Evolutionary conservation across 2,888 invertebrate genomes (phyloP).

Genomic region (Seira sanloemensis): DNA sequence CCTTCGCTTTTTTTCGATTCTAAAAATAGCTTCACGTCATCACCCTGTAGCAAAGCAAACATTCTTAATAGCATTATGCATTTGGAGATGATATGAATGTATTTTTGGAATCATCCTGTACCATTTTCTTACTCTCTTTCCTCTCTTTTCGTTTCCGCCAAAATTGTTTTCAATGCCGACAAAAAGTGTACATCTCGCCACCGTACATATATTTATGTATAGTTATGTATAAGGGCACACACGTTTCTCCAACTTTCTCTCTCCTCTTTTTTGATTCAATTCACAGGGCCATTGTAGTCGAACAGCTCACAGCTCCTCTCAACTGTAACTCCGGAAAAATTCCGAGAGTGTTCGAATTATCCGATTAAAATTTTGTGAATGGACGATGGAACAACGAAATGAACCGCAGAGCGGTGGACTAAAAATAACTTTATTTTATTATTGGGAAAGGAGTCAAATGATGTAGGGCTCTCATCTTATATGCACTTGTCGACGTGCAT

Average conservation of each 20-base stretch:
- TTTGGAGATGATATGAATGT: not conserved
- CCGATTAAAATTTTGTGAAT: slow-evolving; percentile 63
- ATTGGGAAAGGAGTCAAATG: no score
- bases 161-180: not conserved
- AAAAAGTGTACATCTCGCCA: not conserved
- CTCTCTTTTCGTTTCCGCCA: not conserved
- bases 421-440: not conserved
- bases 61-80: slow-evolving; percentile 25
- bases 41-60: slow-evolving; percentile 40
- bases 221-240: not conserved
- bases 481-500: no score
- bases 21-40: slow-evolving; percentile 64
- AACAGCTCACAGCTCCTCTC: not conserved
- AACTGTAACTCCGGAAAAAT: slow-evolving; percentile 22
- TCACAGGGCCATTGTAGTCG: not conserved
- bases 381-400: slow-evolving; percentile 2
- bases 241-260: not conserved
- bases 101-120: not conserved
- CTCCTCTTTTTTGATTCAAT: not conserved
- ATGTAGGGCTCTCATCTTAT: no score
- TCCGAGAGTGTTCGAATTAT: slow-evolving; percentile 46
- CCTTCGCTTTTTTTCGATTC: slow-evolving; percentile 14
- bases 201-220: no score
- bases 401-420: not conserved
- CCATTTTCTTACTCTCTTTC: not conserved